Conservation (phyloP, 2,888 invertebrate species). For the Eristalis tenax region DNA sequence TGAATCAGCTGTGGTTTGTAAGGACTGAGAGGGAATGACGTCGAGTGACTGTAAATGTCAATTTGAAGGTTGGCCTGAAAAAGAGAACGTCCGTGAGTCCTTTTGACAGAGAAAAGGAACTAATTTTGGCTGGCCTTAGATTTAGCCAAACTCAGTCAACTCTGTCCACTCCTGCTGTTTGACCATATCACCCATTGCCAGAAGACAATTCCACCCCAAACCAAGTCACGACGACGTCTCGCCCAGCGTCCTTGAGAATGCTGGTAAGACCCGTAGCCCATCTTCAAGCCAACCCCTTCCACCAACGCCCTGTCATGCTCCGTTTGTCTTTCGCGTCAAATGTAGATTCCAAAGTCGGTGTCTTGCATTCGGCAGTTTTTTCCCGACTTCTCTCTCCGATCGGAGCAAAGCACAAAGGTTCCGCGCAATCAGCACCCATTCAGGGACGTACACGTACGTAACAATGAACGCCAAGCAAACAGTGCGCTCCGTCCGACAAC, state of each 20-base stretch:
- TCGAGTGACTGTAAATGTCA: not conserved
- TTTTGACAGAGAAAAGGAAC: no score
- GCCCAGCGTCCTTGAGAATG: not conserved
- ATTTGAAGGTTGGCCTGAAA: no score
- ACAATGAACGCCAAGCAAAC: slow-evolving; percentile 40
- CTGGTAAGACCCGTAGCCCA: not conserved
- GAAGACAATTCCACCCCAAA: no score
- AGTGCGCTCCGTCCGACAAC: slow-evolving; percentile 21
- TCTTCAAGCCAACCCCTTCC: not conserved
- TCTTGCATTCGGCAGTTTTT: not conserved
- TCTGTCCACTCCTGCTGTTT: no score
- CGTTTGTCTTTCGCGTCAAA: slow-evolving; percentile 36
- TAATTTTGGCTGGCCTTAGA: no score
- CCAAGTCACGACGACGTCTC: no score
- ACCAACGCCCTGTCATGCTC: slow-evolving; percentile 58
- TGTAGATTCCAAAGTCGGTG: slow-evolving; percentile 18
- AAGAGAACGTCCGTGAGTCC: no score
- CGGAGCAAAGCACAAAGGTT: slow-evolving; percentile 50
- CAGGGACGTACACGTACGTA: slow-evolving; percentile 25
- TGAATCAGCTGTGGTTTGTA: not conserved
- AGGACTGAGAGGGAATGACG: not conserved
- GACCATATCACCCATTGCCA: no score
- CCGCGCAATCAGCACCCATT: slow-evolving; percentile 70
- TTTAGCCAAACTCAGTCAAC: no score
- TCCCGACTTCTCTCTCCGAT: not conserved